These are phyloP conservation scores for Mirounga angustirostris DNA, from an alignment of 2,113 vertebrate genomes.

Conservation along the genomic window DNA sequence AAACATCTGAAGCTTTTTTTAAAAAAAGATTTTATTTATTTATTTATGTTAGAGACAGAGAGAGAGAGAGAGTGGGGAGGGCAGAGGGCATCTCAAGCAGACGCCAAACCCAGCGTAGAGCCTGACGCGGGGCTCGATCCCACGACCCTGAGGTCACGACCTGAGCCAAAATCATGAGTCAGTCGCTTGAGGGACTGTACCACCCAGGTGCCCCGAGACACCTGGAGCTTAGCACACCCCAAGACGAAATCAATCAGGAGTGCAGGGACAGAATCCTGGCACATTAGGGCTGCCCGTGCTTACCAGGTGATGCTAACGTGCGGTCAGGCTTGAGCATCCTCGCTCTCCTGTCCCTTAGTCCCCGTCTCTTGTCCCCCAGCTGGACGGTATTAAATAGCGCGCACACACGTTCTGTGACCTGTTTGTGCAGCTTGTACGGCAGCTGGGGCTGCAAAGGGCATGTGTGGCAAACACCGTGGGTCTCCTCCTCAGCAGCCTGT, in stretches of 20 bases:
- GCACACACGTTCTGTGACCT: fast-evolving
- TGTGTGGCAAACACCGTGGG: fast-evolving
- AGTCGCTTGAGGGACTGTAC: not conserved
- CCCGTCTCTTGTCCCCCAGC: not conserved
- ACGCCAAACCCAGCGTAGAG: not conserved
- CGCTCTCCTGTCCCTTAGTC: fast-evolving
- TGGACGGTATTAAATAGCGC: fast-evolving
- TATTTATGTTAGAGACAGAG: not conserved
- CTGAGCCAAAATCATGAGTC: not conserved
- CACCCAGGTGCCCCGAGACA: not conserved
- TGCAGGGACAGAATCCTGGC: not conserved
- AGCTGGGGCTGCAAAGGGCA: fast-evolving
- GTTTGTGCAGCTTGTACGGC: fast-evolving
- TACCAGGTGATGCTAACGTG: fast-evolving
- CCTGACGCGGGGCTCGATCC: not conserved
- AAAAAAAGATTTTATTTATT: not conserved
- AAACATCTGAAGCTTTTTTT: not conserved
- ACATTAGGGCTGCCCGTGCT: fast-evolving
- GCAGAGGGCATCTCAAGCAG: not conserved
- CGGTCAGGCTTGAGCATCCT: fast-evolving
- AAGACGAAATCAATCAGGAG: fast-evolving
- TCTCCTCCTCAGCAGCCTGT: no score
- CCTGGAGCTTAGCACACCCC: not conserved
- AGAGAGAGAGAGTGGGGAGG: not conserved
- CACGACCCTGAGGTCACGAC: not conserved